These are phyloP conservation scores for Galerucella calmariensis DNA, from an alignment of 2,888 invertebrate genomes.

Conservation along the genomic window DNA sequence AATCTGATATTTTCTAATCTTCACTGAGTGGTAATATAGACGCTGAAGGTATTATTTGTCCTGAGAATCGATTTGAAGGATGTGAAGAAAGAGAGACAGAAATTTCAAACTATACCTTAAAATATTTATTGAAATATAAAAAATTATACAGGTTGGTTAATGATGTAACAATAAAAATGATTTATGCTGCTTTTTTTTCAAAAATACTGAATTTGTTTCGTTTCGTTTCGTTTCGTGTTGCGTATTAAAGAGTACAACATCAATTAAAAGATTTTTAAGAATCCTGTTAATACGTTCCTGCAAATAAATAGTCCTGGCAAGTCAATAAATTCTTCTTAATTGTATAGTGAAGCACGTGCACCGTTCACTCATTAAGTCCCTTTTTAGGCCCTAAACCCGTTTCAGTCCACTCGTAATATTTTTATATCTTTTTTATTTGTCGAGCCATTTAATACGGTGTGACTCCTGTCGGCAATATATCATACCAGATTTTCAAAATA, in stretches of 20 bases:
- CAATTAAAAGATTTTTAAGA: background rate
- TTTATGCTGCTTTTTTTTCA: too few species aligned
- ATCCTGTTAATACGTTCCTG: constrained; percentile 15
- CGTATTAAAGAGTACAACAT: too few species aligned
- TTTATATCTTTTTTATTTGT: constrained; percentile 42
- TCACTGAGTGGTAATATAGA: too few species aligned
- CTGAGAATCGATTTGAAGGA: too few species aligned
- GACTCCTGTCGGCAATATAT: constrained; percentile 31
- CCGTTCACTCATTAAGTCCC: constrained; percentile 41
- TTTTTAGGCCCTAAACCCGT: constrained; percentile 39
- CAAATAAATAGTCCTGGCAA: constrained; percentile 23
- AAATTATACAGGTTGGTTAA: too few species aligned
- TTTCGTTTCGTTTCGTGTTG: background rate
- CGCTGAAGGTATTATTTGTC: too few species aligned
- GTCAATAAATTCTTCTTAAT: constrained; percentile 42
- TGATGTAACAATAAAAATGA: too few species aligned
- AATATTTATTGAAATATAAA: too few species aligned
- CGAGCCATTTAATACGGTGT: constrained; percentile 39
- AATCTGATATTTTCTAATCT: too few species aligned
- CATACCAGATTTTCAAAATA: constrained; percentile 34
- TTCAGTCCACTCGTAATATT: constrained; percentile 39
- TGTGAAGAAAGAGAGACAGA: too few species aligned
- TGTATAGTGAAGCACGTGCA: constrained; percentile 39
- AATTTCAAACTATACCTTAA: too few species aligned
- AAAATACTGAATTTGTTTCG: background rate